These are phyloP conservation scores for Gobiocypris rarus DNA, from an alignment of 2,113 vertebrate genomes.

Conservation along the genomic window DNA sequence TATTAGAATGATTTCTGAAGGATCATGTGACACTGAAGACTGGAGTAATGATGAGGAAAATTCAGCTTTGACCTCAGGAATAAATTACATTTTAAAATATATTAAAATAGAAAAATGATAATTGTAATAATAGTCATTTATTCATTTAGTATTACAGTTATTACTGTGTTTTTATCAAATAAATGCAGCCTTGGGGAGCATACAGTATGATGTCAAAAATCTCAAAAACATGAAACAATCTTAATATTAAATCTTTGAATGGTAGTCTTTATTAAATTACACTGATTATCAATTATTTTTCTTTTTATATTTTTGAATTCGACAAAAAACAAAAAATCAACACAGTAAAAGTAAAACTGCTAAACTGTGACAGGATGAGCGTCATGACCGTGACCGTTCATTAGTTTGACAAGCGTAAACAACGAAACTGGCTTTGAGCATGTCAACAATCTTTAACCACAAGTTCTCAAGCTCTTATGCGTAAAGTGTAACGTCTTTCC, in stretches of 20 bases:
- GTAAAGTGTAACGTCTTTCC: not conserved
- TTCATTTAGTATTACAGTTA: not conserved
- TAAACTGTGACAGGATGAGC: not conserved
- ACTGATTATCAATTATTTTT: not conserved
- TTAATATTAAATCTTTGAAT: not conserved
- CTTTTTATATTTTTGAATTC: not conserved
- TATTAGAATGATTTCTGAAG: not conserved
- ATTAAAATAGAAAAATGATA: not conserved
- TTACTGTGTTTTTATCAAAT: not conserved
- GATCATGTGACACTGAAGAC: not conserved
- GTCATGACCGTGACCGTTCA: not conserved
- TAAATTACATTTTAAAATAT: not conserved
- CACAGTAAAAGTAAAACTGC: not conserved
- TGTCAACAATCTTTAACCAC: not conserved
- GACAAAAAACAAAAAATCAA: not conserved
- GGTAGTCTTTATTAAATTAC: not conserved
- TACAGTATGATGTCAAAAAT: not conserved
- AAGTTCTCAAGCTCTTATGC: not conserved
- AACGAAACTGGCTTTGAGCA: not conserved
- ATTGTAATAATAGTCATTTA: not conserved
- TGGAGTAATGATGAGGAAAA: not conserved
- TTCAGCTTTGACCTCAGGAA: not conserved
- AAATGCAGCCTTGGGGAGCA: not conserved
- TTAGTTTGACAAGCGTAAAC: not conserved
- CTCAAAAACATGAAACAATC: not conserved